Conservation (phyloP, 2,888 invertebrate species). For the Cinara cedri region DNA sequence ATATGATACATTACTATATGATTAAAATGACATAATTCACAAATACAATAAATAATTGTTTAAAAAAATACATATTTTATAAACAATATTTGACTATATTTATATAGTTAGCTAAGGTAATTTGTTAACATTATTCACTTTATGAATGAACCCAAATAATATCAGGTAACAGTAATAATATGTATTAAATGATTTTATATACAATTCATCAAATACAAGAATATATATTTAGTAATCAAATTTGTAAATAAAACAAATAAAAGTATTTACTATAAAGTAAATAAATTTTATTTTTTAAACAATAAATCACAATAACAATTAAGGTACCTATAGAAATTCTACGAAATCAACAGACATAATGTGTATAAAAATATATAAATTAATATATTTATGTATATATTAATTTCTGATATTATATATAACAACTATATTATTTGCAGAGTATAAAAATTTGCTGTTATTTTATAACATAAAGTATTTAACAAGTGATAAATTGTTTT, state of each 20-base stretch:
- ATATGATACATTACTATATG: conserved; percentile 43
- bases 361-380: conserved; percentile 55
- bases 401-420: conserved; percentile 43
- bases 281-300: conserved; percentile 44
- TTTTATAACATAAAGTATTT: conserved; percentile 50
- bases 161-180: conserved; percentile 34
- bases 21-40: conserved; percentile 46
- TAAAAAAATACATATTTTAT: conserved; percentile 42
- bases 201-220: conserved; percentile 45
- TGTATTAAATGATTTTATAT: conserved; percentile 46
- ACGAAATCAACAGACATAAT: conserved; percentile 49
- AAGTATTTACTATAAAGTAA: conserved; percentile 42
- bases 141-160: conserved; percentile 34
- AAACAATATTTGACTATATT: conserved; percentile 36
- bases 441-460: conserved; percentile 44
- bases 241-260: conserved; percentile 23
- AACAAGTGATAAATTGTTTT: conserved; percentile 52
- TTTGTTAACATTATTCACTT: conserved; percentile 31
- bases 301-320: conserved; percentile 56
- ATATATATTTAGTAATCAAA: conserved; percentile 30
- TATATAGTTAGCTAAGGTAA: conserved; percentile 40
- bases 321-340: conserved; percentile 40
- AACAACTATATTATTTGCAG: conserved; percentile 42
- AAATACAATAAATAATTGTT: conserved; percentile 48
- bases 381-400: conserved; percentile 41